Evolutionary conservation across 2,888 invertebrate genomes (phyloP), one percentile per base, ranked within the genome.

Genomic region (Tachina fera): DNA sequence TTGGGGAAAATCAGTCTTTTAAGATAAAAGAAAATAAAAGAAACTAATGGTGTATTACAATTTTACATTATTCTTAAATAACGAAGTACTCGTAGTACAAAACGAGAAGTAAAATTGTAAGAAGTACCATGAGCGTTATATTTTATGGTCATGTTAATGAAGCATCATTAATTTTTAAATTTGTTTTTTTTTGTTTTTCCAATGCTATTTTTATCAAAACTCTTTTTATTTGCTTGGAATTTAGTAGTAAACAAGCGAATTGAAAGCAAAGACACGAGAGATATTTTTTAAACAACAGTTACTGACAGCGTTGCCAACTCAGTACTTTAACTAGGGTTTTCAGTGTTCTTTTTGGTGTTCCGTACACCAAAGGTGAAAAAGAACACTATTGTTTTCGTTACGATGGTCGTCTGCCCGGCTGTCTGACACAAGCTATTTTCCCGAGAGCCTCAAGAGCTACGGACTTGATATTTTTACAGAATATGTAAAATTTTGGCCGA

Each of bases 161-260:
- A 68, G 68, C 83, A 74, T 78, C 74, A 74, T 83, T 78, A 78
- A 83, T 72, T 78, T 77, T 72, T 49, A 71, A 65, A 10, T 5
- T 80, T 68, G 47, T 53, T 5, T 56, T 47, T 5, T 53, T 65
- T 60, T 65, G 31, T 47, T n/a, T 41, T 47, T 53, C n/a, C 13
- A 51, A 9, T 65, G 53, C 9, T 45, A 43, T 45, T 45, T 60
- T 60, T 60, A n/a, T 16, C 43, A 14, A 74, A 58, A 43, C 8
- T 16, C 14, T 53, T 71, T 61, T 79, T 16, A 60, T 51, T 61
- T 13, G 61, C 31, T 70, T 16, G 53, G 22, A 22, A n/a, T 53
- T 11, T 14, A 14, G 39, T 58, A 19, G 39, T 0, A n/a, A n/a
- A n/a, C n/a, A 3, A 4, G 31, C 31, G 31, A 31, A 45, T 19